Evolutionary conservation across 2,888 invertebrate species (phyloP), one percentile per base, ranked within the genome.

Genomic region (Drosophila anomelani): DNA sequence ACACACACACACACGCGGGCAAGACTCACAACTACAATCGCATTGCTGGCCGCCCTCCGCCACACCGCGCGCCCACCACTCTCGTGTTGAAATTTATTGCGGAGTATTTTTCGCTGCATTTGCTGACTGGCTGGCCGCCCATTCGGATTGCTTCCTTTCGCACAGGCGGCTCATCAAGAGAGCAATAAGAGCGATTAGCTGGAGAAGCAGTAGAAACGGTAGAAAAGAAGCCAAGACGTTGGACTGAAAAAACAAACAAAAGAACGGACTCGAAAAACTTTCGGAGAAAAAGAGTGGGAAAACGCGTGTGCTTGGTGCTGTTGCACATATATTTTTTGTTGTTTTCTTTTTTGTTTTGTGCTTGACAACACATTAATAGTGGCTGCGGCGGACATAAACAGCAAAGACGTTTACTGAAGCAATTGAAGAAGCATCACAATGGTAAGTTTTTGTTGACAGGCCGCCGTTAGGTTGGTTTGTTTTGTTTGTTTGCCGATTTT

Each of bases 61-160:
- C 38, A 3, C 39, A 8, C 39, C 49, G 58, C 58, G 26, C 49
- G 58, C 34, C 20, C 13, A 23, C 34, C 51, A 4, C 9, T 23
- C 2, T 20, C 9, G 47, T 49, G 34, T 58, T 58, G 34, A 61
- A 53, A 43, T 55, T 26, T 36, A 43, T 43, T 63, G 64, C 64
- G 64, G 64, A 64, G 64, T 64, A 12, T 39, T 64, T 49, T 63
- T 64, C 34, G 64, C 64, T 64, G 39, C 64, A 63, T 64, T 64
- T 64, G 63, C 63, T 63, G 49, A 63, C 64, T 64, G 20, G 44
- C 62, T 46, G 38, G 60, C 46, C 62, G 44, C 62, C 60, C 36
- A 44, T 46, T 62, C 29, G 60, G 38, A 32, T 20, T 36, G 46
- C 46, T 36, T 63, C 44, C 56, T 53, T 53, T 36, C 36, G 51